These are phyloP conservation scores for Dromococcyx pavoninus DNA, from an alignment of 2,797 vertebrate species.

Conservation along the genomic window DNA sequence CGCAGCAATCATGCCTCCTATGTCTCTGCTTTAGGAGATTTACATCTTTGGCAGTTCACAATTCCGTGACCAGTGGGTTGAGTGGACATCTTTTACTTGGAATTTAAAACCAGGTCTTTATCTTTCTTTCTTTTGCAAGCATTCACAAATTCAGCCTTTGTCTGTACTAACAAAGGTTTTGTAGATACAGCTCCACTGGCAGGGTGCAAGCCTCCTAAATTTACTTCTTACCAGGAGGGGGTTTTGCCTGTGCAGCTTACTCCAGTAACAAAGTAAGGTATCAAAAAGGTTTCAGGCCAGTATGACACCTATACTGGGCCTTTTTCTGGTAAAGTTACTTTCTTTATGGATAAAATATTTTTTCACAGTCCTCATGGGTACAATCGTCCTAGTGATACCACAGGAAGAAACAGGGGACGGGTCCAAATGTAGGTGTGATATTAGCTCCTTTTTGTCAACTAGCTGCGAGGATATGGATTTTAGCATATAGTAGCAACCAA, in stretches of 20 bases:
- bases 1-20: neutral
- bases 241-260: neutral
- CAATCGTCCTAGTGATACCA: neutral
- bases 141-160: neutral
- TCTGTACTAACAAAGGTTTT: neutral
- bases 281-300: neutral
- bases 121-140: neutral
- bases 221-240: neutral
- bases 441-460: neutral
- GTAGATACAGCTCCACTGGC: neutral
- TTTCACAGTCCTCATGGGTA: neutral
- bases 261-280: neutral
- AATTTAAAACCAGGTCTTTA: neutral
- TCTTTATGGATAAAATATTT: neutral
- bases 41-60: neutral
- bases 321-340: neutral
- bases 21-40: neutral
- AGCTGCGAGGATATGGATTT: neutral
- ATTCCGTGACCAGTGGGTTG: neutral
- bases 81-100: neutral
- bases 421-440: neutral
- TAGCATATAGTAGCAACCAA: neutral
- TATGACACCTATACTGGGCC: neutral
- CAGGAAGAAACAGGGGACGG: neutral
- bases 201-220: neutral